Conservation (phyloP, 2,113 vertebrate species). For the Pipa parva region DNA sequence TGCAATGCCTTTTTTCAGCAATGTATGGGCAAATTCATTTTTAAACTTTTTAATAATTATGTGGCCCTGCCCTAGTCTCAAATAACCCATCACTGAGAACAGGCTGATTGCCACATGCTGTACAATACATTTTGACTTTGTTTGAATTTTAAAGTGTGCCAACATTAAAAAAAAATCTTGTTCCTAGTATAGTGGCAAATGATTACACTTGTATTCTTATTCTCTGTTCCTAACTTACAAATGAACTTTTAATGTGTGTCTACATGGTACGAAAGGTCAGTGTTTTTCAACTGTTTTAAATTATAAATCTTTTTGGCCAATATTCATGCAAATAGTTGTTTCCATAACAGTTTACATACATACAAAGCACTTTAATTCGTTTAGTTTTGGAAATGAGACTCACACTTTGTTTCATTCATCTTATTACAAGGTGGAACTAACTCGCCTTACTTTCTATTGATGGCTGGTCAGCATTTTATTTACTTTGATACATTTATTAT, state of each 20-base stretch:
- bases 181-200: conserved; percentile 63
- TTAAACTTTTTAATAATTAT: conserved; percentile 42
- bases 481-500: too few species aligned
- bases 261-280: conserved; percentile 15
- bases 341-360: conserved; percentile 23
- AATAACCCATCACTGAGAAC: conserved; percentile 47
- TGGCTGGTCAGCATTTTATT: too few species aligned
- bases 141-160: conserved; percentile 63
- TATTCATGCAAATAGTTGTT: conserved; percentile 18
- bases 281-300: conserved; percentile 24
- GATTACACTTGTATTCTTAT: conserved; percentile 31
- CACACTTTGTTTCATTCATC: too few species aligned
- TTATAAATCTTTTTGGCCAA: conserved; percentile 28
- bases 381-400: too few species aligned
- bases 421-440: too few species aligned
- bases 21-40: conserved; percentile 46
- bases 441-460: too few species aligned
- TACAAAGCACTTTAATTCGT: conserved; percentile 32
- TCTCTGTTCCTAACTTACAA: conserved; percentile 13
- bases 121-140: conserved; percentile 49
- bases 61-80: background rate
- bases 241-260: background rate
- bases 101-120: conserved; percentile 42
- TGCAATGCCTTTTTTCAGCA: conserved; percentile 42
- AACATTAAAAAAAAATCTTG: conserved; percentile 61